Conservation (phyloP, 1,140 invertebrate species). For the Uloborus diversus region DNA sequence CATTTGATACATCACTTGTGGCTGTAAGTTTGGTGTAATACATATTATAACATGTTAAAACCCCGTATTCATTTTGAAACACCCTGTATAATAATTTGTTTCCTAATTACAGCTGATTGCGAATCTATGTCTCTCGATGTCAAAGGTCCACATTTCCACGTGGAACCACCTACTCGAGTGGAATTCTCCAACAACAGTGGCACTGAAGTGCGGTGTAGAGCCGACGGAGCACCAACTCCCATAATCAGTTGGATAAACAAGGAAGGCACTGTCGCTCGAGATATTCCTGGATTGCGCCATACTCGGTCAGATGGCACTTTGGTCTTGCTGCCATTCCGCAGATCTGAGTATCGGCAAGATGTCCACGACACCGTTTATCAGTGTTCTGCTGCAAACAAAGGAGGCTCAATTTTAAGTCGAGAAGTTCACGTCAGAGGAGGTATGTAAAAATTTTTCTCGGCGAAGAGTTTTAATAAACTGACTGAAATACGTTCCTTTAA, state of each 20-base stretch:
- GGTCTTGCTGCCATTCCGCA: constrained; percentile 63
- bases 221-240: constrained; percentile 86
- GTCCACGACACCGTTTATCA: constrained; percentile 75
- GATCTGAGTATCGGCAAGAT: constrained; percentile 69
- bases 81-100: no score
- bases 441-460: no score
- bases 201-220: constrained; percentile 89
- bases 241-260: constrained; percentile 79
- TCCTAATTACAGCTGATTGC: no score
- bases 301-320: constrained; percentile 67
- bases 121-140: no score
- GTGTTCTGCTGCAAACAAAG: constrained; percentile 86
- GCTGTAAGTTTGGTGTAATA: no score
- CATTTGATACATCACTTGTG: no score
- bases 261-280: constrained; percentile 73
- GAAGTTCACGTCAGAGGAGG: constrained; percentile 94
- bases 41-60: no score
- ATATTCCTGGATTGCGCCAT: constrained; percentile 75
- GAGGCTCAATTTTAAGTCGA: constrained; percentile 87
- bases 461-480: no score
- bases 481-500: no score
- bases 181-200: constrained; percentile 95
- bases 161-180: constrained; percentile 87
- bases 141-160: constrained; percentile 86
- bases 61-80: no score